Conservation (phyloP, 2,797 vertebrate species). For the Streptopelia turtur region DNA sequence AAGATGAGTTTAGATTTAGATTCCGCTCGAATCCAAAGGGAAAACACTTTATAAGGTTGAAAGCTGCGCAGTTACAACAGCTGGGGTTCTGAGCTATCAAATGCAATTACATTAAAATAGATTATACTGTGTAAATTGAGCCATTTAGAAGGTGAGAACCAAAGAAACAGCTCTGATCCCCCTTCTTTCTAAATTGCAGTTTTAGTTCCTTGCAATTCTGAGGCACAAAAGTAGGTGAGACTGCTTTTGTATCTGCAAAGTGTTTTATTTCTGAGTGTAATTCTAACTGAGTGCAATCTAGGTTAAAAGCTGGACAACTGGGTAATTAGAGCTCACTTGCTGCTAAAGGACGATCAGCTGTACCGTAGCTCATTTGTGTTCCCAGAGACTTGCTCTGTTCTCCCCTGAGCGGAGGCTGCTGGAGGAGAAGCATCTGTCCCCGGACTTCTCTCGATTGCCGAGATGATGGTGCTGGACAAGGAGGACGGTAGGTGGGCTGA, state of each 20-base stretch:
- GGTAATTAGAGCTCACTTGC: conserved; percentile 82
- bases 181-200: conserved; percentile 78
- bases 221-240: conserved; percentile 81
- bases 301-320: conserved; percentile 84
- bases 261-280: conserved; percentile 82
- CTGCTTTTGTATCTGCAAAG: conserved; percentile 82
- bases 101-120: conserved; percentile 83
- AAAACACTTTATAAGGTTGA: conserved; percentile 78
- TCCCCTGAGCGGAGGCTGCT: conserved; percentile 81
- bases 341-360: conserved; percentile 82
- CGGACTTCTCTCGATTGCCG: conserved; percentile 86
- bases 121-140: conserved; percentile 82
- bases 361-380: conserved; percentile 79
- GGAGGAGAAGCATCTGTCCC: conserved; percentile 92
- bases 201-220: conserved; percentile 80
- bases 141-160: conserved; percentile 82
- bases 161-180: conserved; percentile 77
- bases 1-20: conserved; percentile 88
- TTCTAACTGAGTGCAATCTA: conserved; percentile 83
- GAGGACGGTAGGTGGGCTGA: conserved; percentile 96
- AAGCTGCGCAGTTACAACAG: conserved; percentile 77
- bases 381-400: conserved; percentile 74
- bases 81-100: conserved; percentile 81
- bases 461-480: conserved; percentile 99
- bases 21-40: conserved; percentile 84